Base-by-base conservation (phyloP, 2,888 invertebrate species). In the Labia minor region DNA sequence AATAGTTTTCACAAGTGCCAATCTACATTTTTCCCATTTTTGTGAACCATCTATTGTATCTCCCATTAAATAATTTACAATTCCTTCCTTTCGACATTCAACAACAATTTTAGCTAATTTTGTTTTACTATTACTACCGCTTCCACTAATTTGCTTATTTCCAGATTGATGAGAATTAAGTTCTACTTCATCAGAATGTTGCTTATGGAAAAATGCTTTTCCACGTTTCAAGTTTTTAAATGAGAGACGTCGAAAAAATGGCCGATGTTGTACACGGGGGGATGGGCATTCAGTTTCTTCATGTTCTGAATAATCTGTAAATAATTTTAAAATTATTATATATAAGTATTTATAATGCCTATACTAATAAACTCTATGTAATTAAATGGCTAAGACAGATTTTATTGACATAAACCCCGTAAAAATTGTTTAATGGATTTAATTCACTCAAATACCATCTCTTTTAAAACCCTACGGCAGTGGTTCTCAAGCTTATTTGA, bases 1-100 rank as follows among this genome's bases (percentile, higher is more conserved):
- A 20, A 90, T 91, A 20, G 95, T 93, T 78, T 94, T 94, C 8
- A 96, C 90, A 67, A 98, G 80, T 0, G 92, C 92, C 72, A 97
- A 79, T 72, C 94, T 85, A 76, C 95, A 95, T 77, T 89, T 90
- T 76, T 95, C 95, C 95, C 96, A 97, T 77, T 92, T 93, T 68
- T 90, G 90, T 16, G 90, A 90, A 8, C 86, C 85, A 78, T 95
- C 95, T 67, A 91, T 79, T 76, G 94, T 93, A 76, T 96, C 95
- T 0, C 94, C 94, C 68, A 92, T 90, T 71, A 96, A 82, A 79
- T 93, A 94, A 80, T 92, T 92, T 8, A 96, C 95, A 72, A 90
- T 85, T 10, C 96, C 95, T 76, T 97, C 96, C 75, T 95, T 95
- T 65, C 92, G 85, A 77, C 93, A 92, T 77, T 95, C 94, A 61